These are phyloP conservation scores for Drosophila merina DNA, from an alignment of 2,888 invertebrate genomes.

Conservation along the genomic window DNA sequence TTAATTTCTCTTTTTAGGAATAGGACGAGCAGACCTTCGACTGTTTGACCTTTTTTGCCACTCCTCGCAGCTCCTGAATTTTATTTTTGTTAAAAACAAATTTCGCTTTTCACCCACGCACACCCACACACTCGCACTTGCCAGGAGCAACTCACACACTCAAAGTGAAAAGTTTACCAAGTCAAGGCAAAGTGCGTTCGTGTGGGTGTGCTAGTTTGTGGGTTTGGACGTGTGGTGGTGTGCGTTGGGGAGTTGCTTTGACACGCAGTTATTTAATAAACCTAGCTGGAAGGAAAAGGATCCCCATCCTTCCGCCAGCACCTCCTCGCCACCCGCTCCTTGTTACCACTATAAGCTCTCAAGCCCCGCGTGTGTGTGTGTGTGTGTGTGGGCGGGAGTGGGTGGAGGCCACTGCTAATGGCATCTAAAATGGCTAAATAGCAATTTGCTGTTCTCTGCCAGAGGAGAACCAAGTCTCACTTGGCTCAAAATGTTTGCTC, in stretches of 20 bases:
- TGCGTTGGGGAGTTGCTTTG: constrained; percentile 53
- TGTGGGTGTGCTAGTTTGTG: constrained; percentile 24
- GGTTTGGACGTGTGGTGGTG: constrained; percentile 14
- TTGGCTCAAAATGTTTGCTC: constrained; percentile 65
- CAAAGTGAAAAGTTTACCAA: constrained; percentile 34
- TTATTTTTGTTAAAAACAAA: constrained; percentile 50
- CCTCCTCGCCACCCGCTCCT: constrained; percentile 19
- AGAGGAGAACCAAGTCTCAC: constrained; percentile 50
- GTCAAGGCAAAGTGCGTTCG: constrained; percentile 44
- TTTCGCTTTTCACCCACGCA: constrained; percentile 61
- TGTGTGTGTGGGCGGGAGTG: constrained; percentile 38
- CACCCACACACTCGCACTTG: not conserved
- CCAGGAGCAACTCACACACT: constrained; percentile 9
- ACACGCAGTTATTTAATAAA: constrained; percentile 76
- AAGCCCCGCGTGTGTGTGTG: constrained; percentile 11
- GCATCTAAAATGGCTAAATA: constrained; percentile 79
- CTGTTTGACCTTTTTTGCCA: not conserved
- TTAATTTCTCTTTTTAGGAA: not conserved
- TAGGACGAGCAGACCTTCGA: not conserved
- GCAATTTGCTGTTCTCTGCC: constrained; percentile 75
- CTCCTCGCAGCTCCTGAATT: constrained; percentile 2
- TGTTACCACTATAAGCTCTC: constrained; percentile 41
- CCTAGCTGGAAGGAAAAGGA: constrained; percentile 47
- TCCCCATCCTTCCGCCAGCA: not conserved
- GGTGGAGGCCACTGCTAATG: constrained; percentile 65